Conservation (phyloP, 2,797 vertebrate genomes). For the Lutjanus campechanus region DNA sequence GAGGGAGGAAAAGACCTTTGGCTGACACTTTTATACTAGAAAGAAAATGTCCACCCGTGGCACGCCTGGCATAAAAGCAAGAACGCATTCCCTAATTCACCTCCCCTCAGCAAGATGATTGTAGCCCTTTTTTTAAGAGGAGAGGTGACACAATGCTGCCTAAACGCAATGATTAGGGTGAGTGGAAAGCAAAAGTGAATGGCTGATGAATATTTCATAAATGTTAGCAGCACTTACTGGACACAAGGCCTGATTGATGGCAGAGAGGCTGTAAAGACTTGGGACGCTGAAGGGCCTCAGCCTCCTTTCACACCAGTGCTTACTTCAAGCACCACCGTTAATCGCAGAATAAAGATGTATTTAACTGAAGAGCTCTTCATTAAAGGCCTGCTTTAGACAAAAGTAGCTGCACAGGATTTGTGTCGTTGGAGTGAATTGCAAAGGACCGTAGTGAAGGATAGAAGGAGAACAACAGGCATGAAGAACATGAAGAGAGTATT, state of each 20-base stretch:
- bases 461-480: constrained; percentile 19
- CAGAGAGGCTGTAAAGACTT: constrained; percentile 94
- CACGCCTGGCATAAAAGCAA: constrained; percentile 90
- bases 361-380: constrained; percentile 97
- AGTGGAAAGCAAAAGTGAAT: constrained; percentile 96
- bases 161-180: constrained; percentile 96
- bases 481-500: constrained; percentile 56
- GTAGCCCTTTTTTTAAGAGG: constrained; percentile 85
- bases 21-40: constrained; percentile 86
- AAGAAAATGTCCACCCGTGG: constrained; percentile 88
- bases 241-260: constrained; percentile 95
- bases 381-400: constrained; percentile 91
- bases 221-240: constrained; percentile 98
- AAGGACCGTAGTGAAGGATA: constrained; percentile 58
- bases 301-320: constrained; percentile 85
- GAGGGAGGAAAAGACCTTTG: constrained; percentile 85
- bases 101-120: constrained; percentile 95
- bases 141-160: constrained; percentile 83
- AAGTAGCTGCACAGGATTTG: constrained; percentile 86
- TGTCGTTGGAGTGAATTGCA: constrained; percentile 83
- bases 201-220: constrained; percentile 99
- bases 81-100: constrained; percentile 88
- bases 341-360: constrained; percentile 92
- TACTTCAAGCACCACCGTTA: constrained; percentile 91
- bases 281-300: constrained; percentile 93